Evolutionary conservation across 2,797 vertebrate species (phyloP), one percentile per base, ranked within the genome.

Genomic region (Anniella stebbinsi): DNA sequence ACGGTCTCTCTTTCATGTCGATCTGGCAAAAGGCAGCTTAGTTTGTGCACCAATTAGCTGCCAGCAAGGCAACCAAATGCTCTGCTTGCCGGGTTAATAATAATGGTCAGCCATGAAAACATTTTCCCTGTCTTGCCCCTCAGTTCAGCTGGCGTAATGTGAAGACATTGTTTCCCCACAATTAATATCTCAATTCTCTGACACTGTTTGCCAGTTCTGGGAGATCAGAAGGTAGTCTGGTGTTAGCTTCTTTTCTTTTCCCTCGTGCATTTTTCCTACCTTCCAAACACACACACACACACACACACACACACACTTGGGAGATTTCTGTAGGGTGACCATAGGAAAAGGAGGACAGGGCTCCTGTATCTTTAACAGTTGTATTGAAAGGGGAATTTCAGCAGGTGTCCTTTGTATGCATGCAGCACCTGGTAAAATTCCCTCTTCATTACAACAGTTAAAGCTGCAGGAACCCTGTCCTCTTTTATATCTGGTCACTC

Each of bases 111-210:
- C 93, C 92, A 88, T 38, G 89, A 92, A 91, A 93, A 57, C 83
- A 80, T 86, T 86, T 94, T 95, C 84, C 33, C 80, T 91, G 92
- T 92, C 90, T 91, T 84, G 91, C 90, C 93, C 92, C 93, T 93
- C 95, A 95, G 95, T 96, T 97, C 96, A 95, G 93, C 93, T 94
- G 95, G 95, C 92, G 95, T 95, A 94, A 92, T 12, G 73, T 93
- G 95, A 95, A 96, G 95, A 97, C 91, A 95, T 94, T 96, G 96
- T 95, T 97, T 97, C 96, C 96, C 73, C 95, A 96, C 96, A 92
- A 95, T 92, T 96, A 97, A 96, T 97, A 96, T 94, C 96, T 95
- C 95, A n/a, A 93, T 97, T 93, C 94, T 94, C 93, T 95, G 94
- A 92, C 93, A 92, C 95, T 96, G 90, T 95, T 96, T 96, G 95